A percentile compares a stretch with the other conserved stretches of the same genome.
Evolutionary conservation across 2,888 invertebrate genomes (phyloP).

Genomic region (Phoronis australis): DNA sequence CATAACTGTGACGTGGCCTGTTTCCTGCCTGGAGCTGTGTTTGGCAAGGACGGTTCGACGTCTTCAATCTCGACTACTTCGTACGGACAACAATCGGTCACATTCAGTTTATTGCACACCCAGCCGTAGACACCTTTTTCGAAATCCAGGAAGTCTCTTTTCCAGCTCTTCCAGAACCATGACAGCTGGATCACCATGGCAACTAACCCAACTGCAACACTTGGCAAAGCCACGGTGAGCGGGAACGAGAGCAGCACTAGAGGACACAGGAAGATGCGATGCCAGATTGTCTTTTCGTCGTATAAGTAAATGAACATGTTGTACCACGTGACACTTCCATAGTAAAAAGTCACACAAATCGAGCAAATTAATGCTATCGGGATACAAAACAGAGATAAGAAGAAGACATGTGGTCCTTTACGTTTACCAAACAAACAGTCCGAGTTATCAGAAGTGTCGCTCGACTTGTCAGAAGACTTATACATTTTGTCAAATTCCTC

Average conservation of each 20-base stretch:
- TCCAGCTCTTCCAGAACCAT: slow-evolving; percentile 65
- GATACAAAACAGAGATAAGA: slow-evolving; percentile 63
- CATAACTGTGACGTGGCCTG: no score
- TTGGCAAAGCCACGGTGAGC: slow-evolving; percentile 64
- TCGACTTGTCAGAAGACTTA: slow-evolving; percentile 51
- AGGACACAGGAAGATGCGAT: slow-evolving; percentile 64
- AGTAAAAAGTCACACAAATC: slow-evolving; percentile 66
- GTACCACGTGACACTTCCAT: slow-evolving; percentile 72
- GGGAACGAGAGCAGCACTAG: slow-evolving; percentile 67
- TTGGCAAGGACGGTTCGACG: no score
- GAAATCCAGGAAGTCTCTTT: slow-evolving; percentile 67
- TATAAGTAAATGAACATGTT: slow-evolving; percentile 68
- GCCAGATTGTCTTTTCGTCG: slow-evolving; percentile 63
- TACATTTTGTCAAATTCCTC: slow-evolving; percentile 68
- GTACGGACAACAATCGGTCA: slow-evolving; percentile 72
- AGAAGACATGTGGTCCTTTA: slow-evolving; percentile 64
- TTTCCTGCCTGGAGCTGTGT: no score
- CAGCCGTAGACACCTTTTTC: slow-evolving; percentile 77
- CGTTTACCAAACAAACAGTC: slow-evolving; percentile 54
- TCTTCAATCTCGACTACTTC: slow-evolving; percentile 60
- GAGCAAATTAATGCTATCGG: slow-evolving; percentile 66
- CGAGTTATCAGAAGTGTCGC: slow-evolving; percentile 41
- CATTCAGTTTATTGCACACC: slow-evolving; percentile 64
- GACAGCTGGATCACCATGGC: slow-evolving; percentile 67
- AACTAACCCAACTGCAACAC: slow-evolving; percentile 64